These are phyloP conservation scores for Schizotus pectinicornis DNA, from an alignment of 2,888 invertebrate genomes.

Conservation along the genomic window DNA sequence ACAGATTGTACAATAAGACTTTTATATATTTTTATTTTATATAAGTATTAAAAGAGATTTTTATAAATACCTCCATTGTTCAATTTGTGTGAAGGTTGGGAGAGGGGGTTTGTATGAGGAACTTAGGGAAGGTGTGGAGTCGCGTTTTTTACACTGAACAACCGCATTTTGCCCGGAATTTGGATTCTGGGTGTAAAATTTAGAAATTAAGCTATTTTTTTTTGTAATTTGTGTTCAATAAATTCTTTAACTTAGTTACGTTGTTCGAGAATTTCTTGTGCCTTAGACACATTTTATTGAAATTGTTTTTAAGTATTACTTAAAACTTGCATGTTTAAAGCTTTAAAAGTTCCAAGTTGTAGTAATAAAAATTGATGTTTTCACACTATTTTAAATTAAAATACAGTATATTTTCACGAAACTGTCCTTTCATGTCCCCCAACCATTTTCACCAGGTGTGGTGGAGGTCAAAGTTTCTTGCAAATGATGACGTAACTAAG, in stretches of 20 bases:
- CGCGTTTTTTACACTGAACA: slow-evolving; percentile 17
- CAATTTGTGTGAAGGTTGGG: background rate
- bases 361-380: slow-evolving; percentile 10
- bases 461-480: too few relatives aligned
- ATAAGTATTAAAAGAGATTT: slow-evolving; percentile 33
- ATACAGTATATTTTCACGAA: slow-evolving; percentile 25
- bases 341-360: slow-evolving; percentile 14
- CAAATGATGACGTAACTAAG: too few relatives aligned
- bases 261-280: slow-evolving; percentile 36
- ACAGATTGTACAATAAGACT: slow-evolving; percentile 27
- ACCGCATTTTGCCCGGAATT: slow-evolving; percentile 14
- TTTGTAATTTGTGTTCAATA: slow-evolving; percentile 40
- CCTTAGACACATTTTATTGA: slow-evolving; percentile 29
- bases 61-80: slow-evolving; percentile 4
- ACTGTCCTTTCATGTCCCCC: background rate
- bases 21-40: slow-evolving; percentile 45
- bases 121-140: slow-evolving; percentile 10
- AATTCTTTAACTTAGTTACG: slow-evolving; percentile 31
- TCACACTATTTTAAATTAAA: slow-evolving; percentile 15
- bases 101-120: slow-evolving; percentile 4
- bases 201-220: slow-evolving; percentile 35
- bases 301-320: slow-evolving; percentile 1
- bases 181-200: slow-evolving; percentile 18
- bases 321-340: slow-evolving; percentile 20
- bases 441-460: too few relatives aligned